Base-by-base conservation (phyloP, 2,113 vertebrate genomes). In the Chrysemys picta region DNA sequence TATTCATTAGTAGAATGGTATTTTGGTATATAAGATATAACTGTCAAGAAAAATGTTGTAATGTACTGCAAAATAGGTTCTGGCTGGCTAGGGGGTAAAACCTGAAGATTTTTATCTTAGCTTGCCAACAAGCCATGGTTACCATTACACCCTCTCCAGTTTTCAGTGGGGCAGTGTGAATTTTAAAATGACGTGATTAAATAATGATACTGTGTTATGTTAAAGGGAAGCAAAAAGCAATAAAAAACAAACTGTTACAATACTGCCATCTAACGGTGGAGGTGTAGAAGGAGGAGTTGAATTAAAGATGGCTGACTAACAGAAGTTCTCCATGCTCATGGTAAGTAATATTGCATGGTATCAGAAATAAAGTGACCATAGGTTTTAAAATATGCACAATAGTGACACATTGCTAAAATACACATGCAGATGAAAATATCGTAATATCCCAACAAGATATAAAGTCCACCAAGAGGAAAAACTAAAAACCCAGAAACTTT, bases 251-350 rank as follows among this genome's bases (percentile, higher is more conserved):
- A 6, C 69, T 82, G 84, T 95, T 91, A 89, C 94, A 25, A 95
- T 96, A 19, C 94, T 96, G 95, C 94, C 95, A 96, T 49, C 95
- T 97, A 97, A 94, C 90, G 93, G 94, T 94, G 94, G 78, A 90
- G 81, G 42, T 0, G 2, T 3, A n/a, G 76, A 38, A 72, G 65
- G n/a, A 69, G 19, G 29, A 38, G 17, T 38, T n/a, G 35, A 38
- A 72, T 21, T 72, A 22, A 72, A 72, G n/a, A 72, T 72, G n/a
- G 35, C 35, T 72, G 69, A 72, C 22, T 72, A n/a, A 72, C 19
- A 10, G 29, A 72, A 38, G 69, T 38, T n/a, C 69, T 72, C 69
- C 17, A 22, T 72, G 69, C 17, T 72, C 69, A 72, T 72, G 65
- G 69, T 38, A 72, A 72, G 69, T 10, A 72, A n/a, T 72, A 72